A percentile compares a stretch with the other conserved stretches of the same genome.
These are phyloP conservation scores for Centropristis striata DNA, from an alignment of 2,113 vertebrate genomes.

Conservation along the genomic window DNA sequence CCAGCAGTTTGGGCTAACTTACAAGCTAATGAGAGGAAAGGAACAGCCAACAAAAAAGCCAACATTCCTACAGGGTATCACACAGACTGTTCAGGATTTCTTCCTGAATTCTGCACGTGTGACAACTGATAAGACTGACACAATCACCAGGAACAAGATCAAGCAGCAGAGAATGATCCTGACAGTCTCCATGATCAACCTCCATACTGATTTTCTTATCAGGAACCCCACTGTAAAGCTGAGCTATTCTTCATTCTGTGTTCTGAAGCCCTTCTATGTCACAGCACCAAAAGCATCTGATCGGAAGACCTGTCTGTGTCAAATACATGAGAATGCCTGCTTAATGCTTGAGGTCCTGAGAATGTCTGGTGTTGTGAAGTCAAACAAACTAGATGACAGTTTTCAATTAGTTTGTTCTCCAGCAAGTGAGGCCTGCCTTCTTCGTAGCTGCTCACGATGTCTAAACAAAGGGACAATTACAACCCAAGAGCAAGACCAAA, in stretches of 20 bases:
- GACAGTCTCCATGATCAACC: not conserved
- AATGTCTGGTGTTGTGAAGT: not conserved
- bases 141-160: not conserved
- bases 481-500: not conserved
- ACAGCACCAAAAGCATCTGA: not conserved
- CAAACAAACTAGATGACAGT: not conserved
- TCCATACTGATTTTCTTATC: not conserved
- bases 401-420: not conserved
- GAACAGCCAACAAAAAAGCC: not conserved
- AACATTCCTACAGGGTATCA: not conserved
- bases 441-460: not conserved
- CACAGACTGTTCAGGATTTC: not conserved
- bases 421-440: slow-evolving; percentile 1
- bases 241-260: not conserved
- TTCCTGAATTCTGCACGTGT: not conserved
- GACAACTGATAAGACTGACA: not conserved
- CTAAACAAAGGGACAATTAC: not conserved
- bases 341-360: not conserved
- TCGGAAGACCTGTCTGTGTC: not conserved
- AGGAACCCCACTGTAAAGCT: not conserved
- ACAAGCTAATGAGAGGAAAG: not conserved
- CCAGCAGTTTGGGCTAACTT: not conserved
- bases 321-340: not conserved
- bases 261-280: not conserved
- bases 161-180: not conserved